Base-by-base conservation (phyloP, 2,113 vertebrate genomes). In the Ptyas mucosa region DNA sequence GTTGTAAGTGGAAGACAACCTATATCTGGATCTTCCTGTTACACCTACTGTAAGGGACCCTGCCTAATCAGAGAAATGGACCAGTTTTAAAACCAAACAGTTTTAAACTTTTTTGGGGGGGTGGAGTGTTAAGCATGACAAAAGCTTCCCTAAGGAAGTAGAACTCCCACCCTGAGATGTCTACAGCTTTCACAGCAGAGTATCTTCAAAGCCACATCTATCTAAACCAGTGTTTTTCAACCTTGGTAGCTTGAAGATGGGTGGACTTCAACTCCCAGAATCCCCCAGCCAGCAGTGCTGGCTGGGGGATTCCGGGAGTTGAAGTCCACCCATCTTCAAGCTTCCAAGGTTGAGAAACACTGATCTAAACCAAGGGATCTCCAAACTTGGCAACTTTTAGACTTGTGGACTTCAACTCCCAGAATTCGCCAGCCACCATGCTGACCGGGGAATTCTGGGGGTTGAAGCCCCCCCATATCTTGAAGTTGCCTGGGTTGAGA, bases 141-240 rank as follows among this genome's bases (percentile, higher is more conserved):
- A 8, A 21, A 89, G 87, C 89, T 88, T 23, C n/a, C 58, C 81
- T 15, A 46, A n/a, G 7, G 89, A 91, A 49, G 54, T 85, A 54
- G 91, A 29, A 86, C 94, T 88, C 23, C 91, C 88, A 18, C 89
- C 89, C 87, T 86, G 64, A 51, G 93, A 0, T 46, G 58, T 18
- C 20, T 18, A 55, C 34, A 10, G n/a, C 90, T 92, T 61, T 26
- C 57, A 88, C 86, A 94, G 94, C 89, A 21, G 14, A 91, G 14
- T 57, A 0, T 91, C 91, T 92, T 90, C 55, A 75, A 52, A 92
- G 53, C 61, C 61, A 69, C 29, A n/a, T 5, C 64, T 21, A 81
- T 20, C 34, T 39, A 39, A 81, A 39, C 64, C 5, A n/a, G 61
- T 10, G 26, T 5, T n/a, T 1, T 29, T 12, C 61, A 29, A 29